Evolutionary conservation across 2,113 vertebrate genomes (phyloP), one percentile per base, ranked within the genome.

Genomic region (Rhadina sibilatrix): DNA sequence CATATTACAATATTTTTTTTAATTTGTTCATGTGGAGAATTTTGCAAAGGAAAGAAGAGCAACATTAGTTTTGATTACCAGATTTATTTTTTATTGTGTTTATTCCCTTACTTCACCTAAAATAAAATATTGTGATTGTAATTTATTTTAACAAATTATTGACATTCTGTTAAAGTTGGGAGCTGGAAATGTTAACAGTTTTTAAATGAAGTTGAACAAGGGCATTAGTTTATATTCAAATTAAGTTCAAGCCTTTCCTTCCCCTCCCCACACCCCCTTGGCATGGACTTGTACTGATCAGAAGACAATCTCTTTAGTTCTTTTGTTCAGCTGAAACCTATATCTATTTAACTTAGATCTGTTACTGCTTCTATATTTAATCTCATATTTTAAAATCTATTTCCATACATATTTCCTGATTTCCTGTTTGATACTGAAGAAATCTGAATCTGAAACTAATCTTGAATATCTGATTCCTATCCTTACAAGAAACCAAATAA

Each of bases 101-200:
- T 86, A 49, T 70, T 71, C 18, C 27, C 8, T 81, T 71, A 30
- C 4, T 44, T 87, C 7, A 1, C 11, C 15, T 52, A 52, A 69
- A 65, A 31, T 53, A 47, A 77, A 90, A 31, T 54, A 66, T 10
- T 68, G 12, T 60, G 35, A 47, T 31, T 60, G 5, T 38, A 59
- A 80, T 82, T 69, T 69, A 37, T 87, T 78, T 81, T 85, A 78
- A 90, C 85, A 27, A 81, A 89, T 57, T 85, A 46, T 30, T 75
- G 57, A 46, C 33, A 42, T 75, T 83, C 22, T 70, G 10, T 57
- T 75, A 30, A 59, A 33, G 3, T 11, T 83, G 21, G 11, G 11
- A 63, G 3, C 37, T 79, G 15, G 33, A 82, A 83, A 66, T 35
- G 9, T 2, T 70, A 72, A 60, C 1, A 18, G 22, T n/a, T 85